phyloP scores from a whole-genome alignment of 1,140 invertebrate species.

The Halictus rubicundus region DNA sequence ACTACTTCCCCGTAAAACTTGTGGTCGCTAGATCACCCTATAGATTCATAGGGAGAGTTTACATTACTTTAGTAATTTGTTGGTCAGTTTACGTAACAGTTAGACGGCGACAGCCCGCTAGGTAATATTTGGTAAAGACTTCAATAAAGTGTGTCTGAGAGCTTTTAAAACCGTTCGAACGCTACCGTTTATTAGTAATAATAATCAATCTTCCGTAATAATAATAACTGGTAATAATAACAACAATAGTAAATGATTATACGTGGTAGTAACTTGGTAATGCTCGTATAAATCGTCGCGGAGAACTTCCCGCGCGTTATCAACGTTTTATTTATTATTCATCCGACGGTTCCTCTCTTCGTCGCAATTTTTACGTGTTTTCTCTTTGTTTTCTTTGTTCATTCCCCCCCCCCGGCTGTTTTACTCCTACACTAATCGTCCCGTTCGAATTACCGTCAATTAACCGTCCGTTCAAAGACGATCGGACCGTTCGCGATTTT shows the following conservation, averaged over 20 bases:
- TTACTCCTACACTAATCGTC: not conserved
- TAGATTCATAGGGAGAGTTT: slow-evolving; percentile 67
- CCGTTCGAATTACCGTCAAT: slow-evolving; percentile 8
- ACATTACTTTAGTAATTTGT: slow-evolving; percentile 60
- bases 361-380: slow-evolving; percentile 12
- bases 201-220: slow-evolving; percentile 56
- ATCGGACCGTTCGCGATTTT: slow-evolving; percentile 21
- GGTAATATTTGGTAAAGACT: slow-evolving; percentile 63
- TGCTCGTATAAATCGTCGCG: slow-evolving; percentile 55
- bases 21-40: slow-evolving; percentile 67
- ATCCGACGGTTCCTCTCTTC: not conserved
- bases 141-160: slow-evolving; percentile 62
- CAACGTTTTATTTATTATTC: not conserved
- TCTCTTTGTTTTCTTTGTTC: not conserved
- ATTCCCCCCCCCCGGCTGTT: not conserved
- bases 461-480: slow-evolving; percentile 26
- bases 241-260: slow-evolving; percentile 64
- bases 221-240: slow-evolving; percentile 55
- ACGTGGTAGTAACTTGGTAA: slow-evolving; percentile 56
- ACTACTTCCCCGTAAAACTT: slow-evolving; percentile 46
- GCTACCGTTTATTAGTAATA: slow-evolving; percentile 61
- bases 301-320: not conserved
- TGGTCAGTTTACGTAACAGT: slow-evolving; percentile 73
- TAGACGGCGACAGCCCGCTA: slow-evolving; percentile 66
- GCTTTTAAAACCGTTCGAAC: slow-evolving; percentile 67